Conservation (phyloP, 2,797 vertebrate species). For the Zenarchopterus dispar region DNA sequence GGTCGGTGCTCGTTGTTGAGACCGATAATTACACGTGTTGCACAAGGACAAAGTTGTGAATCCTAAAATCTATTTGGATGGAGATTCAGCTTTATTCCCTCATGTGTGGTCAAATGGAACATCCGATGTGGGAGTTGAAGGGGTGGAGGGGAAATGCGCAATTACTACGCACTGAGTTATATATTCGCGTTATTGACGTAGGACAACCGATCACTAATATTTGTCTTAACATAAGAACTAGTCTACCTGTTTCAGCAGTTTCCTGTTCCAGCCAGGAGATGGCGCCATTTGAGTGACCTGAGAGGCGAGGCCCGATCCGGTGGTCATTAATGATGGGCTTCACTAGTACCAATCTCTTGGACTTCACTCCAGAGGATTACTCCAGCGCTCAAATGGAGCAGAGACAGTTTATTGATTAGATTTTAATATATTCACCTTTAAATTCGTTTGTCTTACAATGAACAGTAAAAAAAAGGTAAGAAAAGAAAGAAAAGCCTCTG, state of each 20-base stretch:
- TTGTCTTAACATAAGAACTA: neutral
- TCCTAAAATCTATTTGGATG: neutral
- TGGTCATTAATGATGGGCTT: constrained; percentile 15
- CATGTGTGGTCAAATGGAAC: neutral
- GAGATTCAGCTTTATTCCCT: neutral
- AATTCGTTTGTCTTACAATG: neutral
- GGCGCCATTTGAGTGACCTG: constrained; percentile 77
- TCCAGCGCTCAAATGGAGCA: neutral
- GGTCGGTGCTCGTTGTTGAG: constrained; percentile 13
- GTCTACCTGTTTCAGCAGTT: constrained; percentile 7
- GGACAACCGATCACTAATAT: too few relatives aligned
- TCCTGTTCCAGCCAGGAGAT: constrained; percentile 73
- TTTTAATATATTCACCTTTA: neutral
- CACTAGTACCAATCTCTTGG: constrained; percentile 25
- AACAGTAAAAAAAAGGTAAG: neutral
- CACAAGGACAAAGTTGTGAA: constrained; percentile 12
- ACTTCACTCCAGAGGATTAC: constrained; percentile 20
- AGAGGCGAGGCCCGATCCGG: constrained; percentile 15
- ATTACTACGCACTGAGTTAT: too few relatives aligned
- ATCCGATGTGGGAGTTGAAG: too few relatives aligned
- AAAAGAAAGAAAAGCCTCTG: neutral
- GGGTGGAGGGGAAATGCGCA: too few relatives aligned
- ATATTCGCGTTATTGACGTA: too few relatives aligned
- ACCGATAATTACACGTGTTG: constrained; percentile 26
- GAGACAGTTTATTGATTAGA: neutral